phyloP scores from a whole-genome alignment of 2,888 invertebrate species.

The Yponomeuta evonymella region DNA sequence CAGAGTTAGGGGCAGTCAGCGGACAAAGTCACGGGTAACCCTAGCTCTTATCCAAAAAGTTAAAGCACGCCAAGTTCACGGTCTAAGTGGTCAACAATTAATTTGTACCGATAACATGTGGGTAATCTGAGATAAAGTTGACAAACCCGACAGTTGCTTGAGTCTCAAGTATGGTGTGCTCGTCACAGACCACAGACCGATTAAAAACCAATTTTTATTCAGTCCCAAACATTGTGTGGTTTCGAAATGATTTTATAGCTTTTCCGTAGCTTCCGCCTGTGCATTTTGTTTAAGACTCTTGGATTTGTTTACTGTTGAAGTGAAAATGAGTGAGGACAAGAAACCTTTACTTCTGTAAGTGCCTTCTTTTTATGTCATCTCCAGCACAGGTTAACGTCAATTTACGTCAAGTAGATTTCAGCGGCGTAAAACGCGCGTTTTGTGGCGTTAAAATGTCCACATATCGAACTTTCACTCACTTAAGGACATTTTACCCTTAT shows the following conservation, averaged over 20 bases:
- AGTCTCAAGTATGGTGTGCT: background rate
- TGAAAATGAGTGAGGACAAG: conserved; percentile 42
- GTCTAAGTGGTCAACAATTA: background rate
- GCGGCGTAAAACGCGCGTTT: too few species aligned
- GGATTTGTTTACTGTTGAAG: background rate
- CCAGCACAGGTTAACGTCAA: too few species aligned
- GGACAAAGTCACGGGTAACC: background rate
- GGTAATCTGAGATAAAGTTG: conserved; percentile 8
- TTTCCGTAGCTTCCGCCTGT: background rate
- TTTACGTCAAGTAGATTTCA: too few species aligned
- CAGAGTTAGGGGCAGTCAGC: too few species aligned
- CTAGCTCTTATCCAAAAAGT: background rate
- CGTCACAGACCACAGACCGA: background rate
- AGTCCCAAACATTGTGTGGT: background rate
- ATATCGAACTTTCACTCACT: too few species aligned
- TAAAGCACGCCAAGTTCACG: background rate
- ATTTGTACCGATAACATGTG: conserved; percentile 1
- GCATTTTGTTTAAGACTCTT: too few species aligned
- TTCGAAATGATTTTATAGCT: background rate
- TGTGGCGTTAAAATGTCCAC: too few species aligned
- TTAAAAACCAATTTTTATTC: background rate
- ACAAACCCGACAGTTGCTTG: background rate
- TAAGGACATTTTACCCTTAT: too few species aligned
- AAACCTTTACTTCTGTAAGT: conserved; percentile 58
- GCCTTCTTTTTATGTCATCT: background rate